Base-by-base conservation (phyloP, 2,797 vertebrate species). In the Sebastes alutus region DNA sequence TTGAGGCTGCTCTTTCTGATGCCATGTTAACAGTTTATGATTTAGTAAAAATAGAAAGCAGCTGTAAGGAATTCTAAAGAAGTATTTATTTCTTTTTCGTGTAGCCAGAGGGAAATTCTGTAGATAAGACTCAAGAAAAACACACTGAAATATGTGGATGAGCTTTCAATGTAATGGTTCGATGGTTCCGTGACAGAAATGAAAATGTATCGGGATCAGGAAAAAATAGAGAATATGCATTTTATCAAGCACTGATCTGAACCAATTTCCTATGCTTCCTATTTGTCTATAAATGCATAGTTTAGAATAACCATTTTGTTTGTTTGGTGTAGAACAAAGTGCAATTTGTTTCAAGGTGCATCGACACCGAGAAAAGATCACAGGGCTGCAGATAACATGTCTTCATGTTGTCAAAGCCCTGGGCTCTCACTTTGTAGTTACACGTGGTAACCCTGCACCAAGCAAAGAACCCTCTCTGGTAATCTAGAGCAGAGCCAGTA, bases 361-460 rank as follows among this genome's bases (percentile, higher is more conserved):
- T 83, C 76, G 65, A 67, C 49, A 66, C 29, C 71, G 71, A 46
- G 67, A 25, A 79, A 67, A 87, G 87, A 90, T 89, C 83, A 89
- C 63, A 90, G 76, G 33, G 27, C 72, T 87, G 58, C 75, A 85
- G 87, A 85, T 81, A 79, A 74, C 85, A 83, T 72, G 84, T 72
- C 82, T 81, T 83, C 83, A 86, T 87, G 73, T 87, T 42, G 72
- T 77, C 25, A 7, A 73, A 77, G 86, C 91, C 82, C 77, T 79
- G 82, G 73, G 87, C 82, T 85, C 75, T 78, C 29, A 52, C 88
- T 93, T 89, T 92, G 88, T 90, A 88, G 84, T 87, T 84, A 54
- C 67, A 81, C 69, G 49, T 74, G 81, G 87, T 90, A 85, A 89
- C 85, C 27, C 73, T 71, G 84, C 84, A 78, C 82, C 67, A 59